These are phyloP conservation scores for Pteruthius melanotis DNA, from an alignment of 2,113 vertebrate species.

Conservation along the genomic window DNA sequence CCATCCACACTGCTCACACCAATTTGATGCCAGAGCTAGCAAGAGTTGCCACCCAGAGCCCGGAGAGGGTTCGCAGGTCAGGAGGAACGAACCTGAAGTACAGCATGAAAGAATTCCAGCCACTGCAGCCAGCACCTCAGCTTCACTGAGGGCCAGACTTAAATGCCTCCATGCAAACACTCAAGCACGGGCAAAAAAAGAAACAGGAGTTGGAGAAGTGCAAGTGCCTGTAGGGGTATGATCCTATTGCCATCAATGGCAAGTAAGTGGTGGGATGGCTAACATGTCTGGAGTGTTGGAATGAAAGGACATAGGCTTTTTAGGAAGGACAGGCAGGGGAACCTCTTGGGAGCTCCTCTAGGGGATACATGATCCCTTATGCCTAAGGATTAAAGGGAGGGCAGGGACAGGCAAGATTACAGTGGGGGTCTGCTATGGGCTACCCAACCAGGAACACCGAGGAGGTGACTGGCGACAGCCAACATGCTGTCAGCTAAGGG, in stretches of 20 bases:
- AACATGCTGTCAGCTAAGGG: not conserved
- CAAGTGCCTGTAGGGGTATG: not conserved
- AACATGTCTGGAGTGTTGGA: not conserved
- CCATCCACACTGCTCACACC: not conserved
- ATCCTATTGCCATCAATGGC: not conserved
- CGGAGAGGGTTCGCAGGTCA: not conserved
- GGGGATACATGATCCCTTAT: not conserved
- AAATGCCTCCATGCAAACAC: not conserved
- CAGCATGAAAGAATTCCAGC: not conserved
- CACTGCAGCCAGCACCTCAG: not conserved
- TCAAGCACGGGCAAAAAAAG: not conserved
- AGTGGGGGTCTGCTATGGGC: not conserved
- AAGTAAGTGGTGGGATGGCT: not conserved
- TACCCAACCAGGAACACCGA: fast-evolving
- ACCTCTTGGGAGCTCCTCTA: not conserved
- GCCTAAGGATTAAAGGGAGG: not conserved
- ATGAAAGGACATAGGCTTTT: not conserved
- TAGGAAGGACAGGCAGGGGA: not conserved
- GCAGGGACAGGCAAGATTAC: not conserved
- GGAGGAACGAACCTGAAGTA: not conserved
- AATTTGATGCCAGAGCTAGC: not conserved
- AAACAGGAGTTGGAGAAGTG: not conserved
- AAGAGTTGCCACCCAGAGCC: not conserved
- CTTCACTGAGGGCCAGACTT: not conserved
- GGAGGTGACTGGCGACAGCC: not conserved